Evolutionary conservation across 2,797 vertebrate species (phyloP), one percentile per base, ranked within the genome.

Genomic region (Champsocephalus gunnari): DNA sequence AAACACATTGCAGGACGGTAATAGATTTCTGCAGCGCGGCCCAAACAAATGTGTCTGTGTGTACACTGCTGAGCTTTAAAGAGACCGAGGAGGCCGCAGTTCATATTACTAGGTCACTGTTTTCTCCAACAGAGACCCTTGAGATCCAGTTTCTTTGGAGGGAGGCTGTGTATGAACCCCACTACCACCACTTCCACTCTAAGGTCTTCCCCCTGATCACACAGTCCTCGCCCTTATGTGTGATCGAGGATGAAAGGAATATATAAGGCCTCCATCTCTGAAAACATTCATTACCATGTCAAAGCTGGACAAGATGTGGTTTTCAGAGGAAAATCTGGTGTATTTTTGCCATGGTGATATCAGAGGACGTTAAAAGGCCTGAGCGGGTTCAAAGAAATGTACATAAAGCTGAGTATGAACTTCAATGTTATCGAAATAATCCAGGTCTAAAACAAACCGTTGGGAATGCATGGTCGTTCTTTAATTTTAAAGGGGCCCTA

Each of bases 231-330:
- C 76, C 87, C 67, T 59, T 89, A 77, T 70, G 75, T 82, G 77
- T 77, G 57, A 87, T 73, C 82, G 73, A 68, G 72, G 79, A 86
- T 82, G 71, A 86, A 82, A 82, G 60, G 38, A 81, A 79, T 75
- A 66, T 38, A 57, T 65, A 69, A 77, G 59, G 72, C 72, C 66
- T 66, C 45, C 5, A 51, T 79, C 72, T 74, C 56, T 57, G 58
- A 79, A 84, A 86, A 85, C 61, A 83, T 68, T 78, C 32, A 85
- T 78, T 72, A 73, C 68, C 71, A 80, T 80, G 62, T 81, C 72
- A 85, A 80, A 77, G 60, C 13, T 11, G 17, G 28, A 59, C 65
- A 74, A 63, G 48, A 45, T 61, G 62, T 74, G 50, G 10, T 72
- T 75, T 80, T 58, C 51, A 70, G 43, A 56, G 60, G 34, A 47